These are phyloP conservation scores for Cactoblastis cactorum DNA, from an alignment of 2,888 invertebrate species.

Conservation along the genomic window DNA sequence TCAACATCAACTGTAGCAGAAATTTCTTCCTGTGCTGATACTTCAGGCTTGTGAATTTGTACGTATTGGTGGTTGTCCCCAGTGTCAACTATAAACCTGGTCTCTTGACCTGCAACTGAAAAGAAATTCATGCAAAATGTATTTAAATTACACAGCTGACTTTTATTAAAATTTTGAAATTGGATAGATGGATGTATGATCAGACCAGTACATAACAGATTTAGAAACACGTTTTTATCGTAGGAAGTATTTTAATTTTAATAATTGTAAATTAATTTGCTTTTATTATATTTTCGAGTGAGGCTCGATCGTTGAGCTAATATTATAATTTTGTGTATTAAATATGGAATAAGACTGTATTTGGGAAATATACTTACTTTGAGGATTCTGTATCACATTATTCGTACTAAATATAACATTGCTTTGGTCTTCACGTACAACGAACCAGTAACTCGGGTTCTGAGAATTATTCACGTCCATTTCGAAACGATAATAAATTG, in stretches of 20 bases:
- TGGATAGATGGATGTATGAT: no score
- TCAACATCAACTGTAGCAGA: constrained; percentile 22
- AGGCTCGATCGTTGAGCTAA: no score
- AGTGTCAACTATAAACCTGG: constrained; percentile 52
- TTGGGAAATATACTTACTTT: constrained; percentile 47
- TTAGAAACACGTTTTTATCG: no score
- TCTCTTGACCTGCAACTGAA: constrained; percentile 52
- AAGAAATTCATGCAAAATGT: not conserved
- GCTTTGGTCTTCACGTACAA: constrained; percentile 66
- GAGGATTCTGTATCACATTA: constrained; percentile 61
- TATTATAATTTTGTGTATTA: no score
- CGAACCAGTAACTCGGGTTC: constrained; percentile 70
- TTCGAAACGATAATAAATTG: no score
- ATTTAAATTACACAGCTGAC: no score
- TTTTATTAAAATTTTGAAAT: no score
- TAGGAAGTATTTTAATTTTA: no score
- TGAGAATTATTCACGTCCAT: constrained; percentile 59
- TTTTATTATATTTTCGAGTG: no score
- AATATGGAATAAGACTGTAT: no score
- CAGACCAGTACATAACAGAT: no score
- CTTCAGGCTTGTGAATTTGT: constrained; percentile 44
- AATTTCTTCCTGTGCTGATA: constrained; percentile 29
- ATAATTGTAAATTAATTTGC: no score
- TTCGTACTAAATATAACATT: constrained; percentile 67
- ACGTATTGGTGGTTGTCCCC: constrained; percentile 52